Percentiles rank a stretch among this genome's conserved stretches.
Evolutionary conservation across 1,140 invertebrate species (phyloP).

Genomic region (Trichonephila inaurata): DNA sequence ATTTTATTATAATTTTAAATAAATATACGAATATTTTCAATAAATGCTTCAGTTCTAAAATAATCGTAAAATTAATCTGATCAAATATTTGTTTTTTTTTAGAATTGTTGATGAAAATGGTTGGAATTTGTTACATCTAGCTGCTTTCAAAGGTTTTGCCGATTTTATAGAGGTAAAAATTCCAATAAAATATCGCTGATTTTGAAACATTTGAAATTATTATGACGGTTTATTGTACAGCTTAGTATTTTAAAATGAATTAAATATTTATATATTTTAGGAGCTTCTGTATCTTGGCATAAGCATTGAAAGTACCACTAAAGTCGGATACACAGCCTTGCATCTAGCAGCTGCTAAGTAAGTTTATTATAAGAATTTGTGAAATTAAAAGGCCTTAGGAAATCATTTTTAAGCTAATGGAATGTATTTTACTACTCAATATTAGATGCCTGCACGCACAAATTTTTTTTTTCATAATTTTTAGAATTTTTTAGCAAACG

Average conservation of each 20-base stretch:
- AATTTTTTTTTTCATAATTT: no score
- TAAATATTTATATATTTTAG: not conserved
- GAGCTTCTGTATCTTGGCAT: constrained; percentile 15
- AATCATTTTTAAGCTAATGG: no score
- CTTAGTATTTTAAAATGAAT: not conserved
- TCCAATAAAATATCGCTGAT: not conserved
- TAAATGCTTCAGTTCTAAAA: no score
- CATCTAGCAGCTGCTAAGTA: not conserved
- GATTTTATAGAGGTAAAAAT: constrained; percentile 28
- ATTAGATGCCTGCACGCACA: no score
- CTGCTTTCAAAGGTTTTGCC: constrained; percentile 19
- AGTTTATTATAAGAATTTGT: not conserved
- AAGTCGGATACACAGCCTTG: constrained; percentile 13
- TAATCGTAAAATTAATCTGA: no score
- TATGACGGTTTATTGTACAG: not conserved
- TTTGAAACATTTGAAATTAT: not conserved
- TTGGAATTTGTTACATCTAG: constrained; percentile 34
- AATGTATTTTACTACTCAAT: no score
- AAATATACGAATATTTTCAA: no score
- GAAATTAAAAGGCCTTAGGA: no score
- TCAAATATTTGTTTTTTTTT: not conserved
- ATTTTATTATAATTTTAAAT: no score
- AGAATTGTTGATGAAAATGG: constrained; percentile 49
- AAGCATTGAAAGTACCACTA: not conserved
- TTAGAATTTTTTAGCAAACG: no score